These are phyloP conservation scores for Stichodactyla mertensii DNA, from an alignment of 64 coral and sea anemone genomes.

Conservation along the genomic window DNA sequence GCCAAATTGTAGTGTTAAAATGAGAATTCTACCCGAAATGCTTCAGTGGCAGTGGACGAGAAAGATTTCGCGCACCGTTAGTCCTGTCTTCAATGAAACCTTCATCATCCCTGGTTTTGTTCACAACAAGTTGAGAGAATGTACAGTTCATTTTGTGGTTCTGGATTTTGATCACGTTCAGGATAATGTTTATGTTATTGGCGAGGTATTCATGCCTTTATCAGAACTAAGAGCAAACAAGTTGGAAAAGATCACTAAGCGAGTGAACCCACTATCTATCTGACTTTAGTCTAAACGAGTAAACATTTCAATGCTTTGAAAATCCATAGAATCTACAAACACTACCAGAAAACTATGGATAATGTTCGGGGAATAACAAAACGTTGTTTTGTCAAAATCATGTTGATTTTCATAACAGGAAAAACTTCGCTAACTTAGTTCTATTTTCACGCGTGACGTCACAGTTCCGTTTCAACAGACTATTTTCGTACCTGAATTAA, in stretches of 20 bases:
- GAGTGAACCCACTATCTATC: slow-evolving; percentile 77
- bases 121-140: slow-evolving; percentile 85
- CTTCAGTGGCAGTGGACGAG: slow-evolving; percentile 84
- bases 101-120: slow-evolving; percentile 89
- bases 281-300: slow-evolving; percentile 8
- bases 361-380: background rate
- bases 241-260: slow-evolving; percentile 71
- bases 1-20: slow-evolving; percentile 89
- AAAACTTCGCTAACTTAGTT: background rate
- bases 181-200: slow-evolving; percentile 88
- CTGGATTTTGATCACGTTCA: slow-evolving; percentile 92
- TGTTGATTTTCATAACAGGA: background rate
- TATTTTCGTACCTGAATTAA: background rate
- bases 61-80: slow-evolving; percentile 63
- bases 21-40: slow-evolving; percentile 92
- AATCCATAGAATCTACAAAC: background rate
- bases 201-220: slow-evolving; percentile 85
- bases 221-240: slow-evolving; percentile 82
- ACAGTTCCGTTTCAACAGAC: background rate
- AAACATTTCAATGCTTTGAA: background rate
- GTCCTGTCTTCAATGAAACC: slow-evolving; percentile 83
- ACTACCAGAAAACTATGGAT: background rate
- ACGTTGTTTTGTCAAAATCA: background rate
- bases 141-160: slow-evolving; percentile 85
- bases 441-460: background rate